Evolutionary conservation across 2,113 vertebrate genomes (phyloP).

Genomic region (Campylorhamphus procurvoides): DNA sequence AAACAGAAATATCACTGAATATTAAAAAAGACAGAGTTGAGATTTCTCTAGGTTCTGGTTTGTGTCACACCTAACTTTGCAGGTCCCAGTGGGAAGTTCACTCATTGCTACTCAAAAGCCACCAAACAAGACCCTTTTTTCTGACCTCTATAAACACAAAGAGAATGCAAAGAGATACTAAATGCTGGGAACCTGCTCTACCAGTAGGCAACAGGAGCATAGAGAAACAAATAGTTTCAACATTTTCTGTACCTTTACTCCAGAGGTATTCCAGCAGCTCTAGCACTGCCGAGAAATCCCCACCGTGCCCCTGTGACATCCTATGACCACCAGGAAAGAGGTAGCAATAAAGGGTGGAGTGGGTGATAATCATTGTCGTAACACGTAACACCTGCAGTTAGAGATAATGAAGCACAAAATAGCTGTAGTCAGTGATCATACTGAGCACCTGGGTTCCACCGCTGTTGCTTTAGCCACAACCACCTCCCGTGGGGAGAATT

Average conservation of each 20-base stretch:
- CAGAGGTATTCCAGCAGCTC: neutral
- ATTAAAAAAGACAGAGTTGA: neutral
- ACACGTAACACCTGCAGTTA: neutral
- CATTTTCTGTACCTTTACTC: neutral
- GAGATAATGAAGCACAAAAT: neutral
- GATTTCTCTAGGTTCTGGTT: neutral
- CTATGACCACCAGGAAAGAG: neutral
- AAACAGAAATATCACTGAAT: neutral
- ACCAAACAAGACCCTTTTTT: neutral
- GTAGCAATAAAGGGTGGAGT: neutral
- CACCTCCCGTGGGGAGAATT: neutral
- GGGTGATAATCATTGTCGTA: neutral
- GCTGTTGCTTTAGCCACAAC: neutral
- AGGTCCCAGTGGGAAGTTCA: neutral
- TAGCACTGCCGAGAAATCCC: neutral
- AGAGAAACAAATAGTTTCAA: neutral
- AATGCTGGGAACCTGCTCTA: fast-evolving
- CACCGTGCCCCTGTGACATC: fast-evolving
- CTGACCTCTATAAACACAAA: neutral
- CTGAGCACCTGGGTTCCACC: neutral
- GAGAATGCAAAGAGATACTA: neutral
- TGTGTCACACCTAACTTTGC: neutral
- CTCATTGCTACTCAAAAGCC: neutral
- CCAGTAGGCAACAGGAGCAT: neutral
- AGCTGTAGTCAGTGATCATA: neutral